These are phyloP conservation scores for Otocyon megalotis DNA, from an alignment of 2,113 vertebrate genomes.

Conservation along the genomic window DNA sequence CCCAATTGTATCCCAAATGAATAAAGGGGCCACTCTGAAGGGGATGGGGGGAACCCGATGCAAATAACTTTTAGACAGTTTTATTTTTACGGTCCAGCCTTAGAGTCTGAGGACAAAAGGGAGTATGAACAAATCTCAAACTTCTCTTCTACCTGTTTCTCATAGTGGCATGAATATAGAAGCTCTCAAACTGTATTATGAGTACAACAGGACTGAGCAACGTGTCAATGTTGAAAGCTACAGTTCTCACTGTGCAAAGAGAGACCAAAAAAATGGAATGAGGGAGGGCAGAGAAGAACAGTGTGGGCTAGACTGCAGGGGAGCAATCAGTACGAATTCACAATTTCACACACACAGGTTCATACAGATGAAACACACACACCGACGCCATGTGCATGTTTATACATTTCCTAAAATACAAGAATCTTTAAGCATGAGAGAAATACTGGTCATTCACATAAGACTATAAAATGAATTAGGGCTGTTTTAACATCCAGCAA, in stretches of 20 bases:
- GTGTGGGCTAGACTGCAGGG: background rate
- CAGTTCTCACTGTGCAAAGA: background rate
- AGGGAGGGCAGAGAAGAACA: background rate
- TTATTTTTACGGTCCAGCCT: background rate
- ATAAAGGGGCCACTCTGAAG: background rate
- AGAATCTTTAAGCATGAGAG: background rate
- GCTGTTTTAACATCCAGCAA: background rate
- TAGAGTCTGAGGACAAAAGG: background rate
- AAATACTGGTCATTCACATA: background rate
- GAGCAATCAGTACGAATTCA: background rate
- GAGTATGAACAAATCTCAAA: conserved; percentile 7
- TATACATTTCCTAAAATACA: background rate
- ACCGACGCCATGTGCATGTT: background rate
- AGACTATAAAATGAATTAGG: background rate
- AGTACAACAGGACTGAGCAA: background rate
- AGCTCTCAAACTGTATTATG: background rate
- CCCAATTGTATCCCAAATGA: background rate
- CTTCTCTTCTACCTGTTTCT: background rate
- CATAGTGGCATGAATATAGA: background rate
- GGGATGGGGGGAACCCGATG: background rate
- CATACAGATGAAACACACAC: background rate
- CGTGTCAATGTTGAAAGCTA: background rate
- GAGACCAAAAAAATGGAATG: background rate
- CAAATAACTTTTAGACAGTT: background rate
- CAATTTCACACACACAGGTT: background rate